Evolutionary conservation across 2,797 vertebrate genomes (phyloP), one percentile per base, ranked within the genome.

Genomic region (Odontamblyopus lacepedii): DNA sequence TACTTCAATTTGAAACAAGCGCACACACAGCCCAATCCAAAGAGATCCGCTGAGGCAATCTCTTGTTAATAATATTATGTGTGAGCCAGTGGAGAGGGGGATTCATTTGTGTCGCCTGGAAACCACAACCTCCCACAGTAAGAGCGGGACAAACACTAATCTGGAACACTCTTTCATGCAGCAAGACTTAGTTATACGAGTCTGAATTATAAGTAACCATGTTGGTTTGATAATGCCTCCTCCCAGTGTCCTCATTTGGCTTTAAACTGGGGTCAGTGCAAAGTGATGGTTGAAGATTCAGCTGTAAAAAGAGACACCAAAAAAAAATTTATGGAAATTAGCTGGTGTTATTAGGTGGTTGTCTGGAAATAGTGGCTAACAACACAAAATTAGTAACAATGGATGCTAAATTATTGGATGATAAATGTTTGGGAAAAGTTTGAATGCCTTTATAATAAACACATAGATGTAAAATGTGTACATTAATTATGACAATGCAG

Each of bases 61-160:
- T 41, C 23, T 67, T 73, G 48, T 71, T 75, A 71, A 73, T 41
- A 71, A 32, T 50, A 12, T 68, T 64, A 63, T 68, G 63, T 57
- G 5, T 15, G 3, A 71, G 63, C 67, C n/a, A 41, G 7, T 71
- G 55, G 63, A 63, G 72, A 23, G 61, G 19, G 60, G 41, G 50
- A 70, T 76, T 71, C 1, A 77, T 73, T 73, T 72, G 66, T 76
- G 30, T 67, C 7, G n/a, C 29, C 11, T 5, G 48, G 67, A 64
- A 6, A 63, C 72, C 4, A 0, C 50, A 73, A 63, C 64, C 61
- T 63, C 71, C 51, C 23, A 65, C 72, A 65, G 44, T 56, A 38
- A 23, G 65, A 71, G 11, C n/a, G 6, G 35, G 55, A 74, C 23
- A 44, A 41, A 44, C n/a, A 71, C 41, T n/a, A 55, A 53, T 55